These are phyloP conservation scores for Ophion ellenae DNA, from an alignment of 2,888 invertebrate species.

Conservation along the genomic window DNA sequence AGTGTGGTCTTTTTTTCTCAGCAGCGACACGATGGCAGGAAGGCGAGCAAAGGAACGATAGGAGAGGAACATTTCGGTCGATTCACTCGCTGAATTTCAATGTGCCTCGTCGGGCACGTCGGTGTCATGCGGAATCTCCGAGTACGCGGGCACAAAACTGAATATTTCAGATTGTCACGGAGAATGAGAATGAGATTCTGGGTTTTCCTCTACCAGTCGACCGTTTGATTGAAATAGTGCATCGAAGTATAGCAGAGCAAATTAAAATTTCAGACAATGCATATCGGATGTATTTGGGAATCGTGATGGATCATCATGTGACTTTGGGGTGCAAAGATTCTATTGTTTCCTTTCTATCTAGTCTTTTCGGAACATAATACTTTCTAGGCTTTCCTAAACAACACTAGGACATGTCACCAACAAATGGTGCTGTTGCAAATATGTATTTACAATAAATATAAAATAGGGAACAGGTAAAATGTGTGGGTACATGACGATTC, in stretches of 20 bases:
- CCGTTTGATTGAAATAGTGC: neutral
- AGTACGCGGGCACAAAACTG: conserved; percentile 58
- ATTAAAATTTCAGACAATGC: neutral
- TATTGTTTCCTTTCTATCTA: neutral
- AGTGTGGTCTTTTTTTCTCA: conserved; percentile 38
- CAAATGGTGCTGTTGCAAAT: neutral
- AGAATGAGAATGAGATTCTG: conserved; percentile 25
- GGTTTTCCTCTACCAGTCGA: neutral
- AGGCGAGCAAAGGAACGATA: conserved; percentile 2
- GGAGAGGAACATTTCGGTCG: conserved; percentile 30
- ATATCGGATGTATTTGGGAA: neutral
- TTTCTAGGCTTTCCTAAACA: too few species aligned
- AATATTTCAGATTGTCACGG: conserved; percentile 29
- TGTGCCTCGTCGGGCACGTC: conserved; percentile 60
- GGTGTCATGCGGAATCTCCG: conserved; percentile 66
- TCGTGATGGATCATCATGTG: neutral
- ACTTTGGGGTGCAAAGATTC: neutral
- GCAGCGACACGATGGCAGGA: neutral
- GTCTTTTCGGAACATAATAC: too few species aligned
- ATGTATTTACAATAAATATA: conserved; percentile 3
- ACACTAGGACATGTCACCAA: neutral
- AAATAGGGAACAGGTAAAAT: conserved; percentile 3
- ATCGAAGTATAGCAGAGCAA: neutral
- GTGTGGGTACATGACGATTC: neutral
- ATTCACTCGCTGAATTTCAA: conserved; percentile 71